Conservation (phyloP, 2,113 vertebrate species). For the Poecile atricapillus region DNA sequence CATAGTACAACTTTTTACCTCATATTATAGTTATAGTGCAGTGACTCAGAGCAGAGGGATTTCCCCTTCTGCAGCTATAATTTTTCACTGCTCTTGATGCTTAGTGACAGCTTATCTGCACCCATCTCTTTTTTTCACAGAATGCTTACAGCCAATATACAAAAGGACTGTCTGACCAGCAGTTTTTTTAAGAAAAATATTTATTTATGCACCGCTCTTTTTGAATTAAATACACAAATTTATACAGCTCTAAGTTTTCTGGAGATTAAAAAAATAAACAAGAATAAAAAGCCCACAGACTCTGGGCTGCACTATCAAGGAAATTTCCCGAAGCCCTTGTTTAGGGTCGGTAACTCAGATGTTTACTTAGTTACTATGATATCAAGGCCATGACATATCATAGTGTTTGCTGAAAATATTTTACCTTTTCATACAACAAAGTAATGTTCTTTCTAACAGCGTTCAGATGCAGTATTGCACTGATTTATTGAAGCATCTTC, state of each 20-base stretch:
- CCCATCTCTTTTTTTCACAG: neutral
- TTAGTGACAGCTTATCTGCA: neutral
- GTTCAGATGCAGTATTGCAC: neutral
- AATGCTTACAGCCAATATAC: neutral
- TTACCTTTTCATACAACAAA: neutral
- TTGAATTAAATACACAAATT: neutral
- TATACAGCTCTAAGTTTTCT: neutral
- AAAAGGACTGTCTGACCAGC: neutral
- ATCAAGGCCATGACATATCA: neutral
- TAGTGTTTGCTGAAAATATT: neutral
- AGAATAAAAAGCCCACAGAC: neutral
- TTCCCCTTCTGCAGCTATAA: neutral
- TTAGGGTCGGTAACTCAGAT: neutral
- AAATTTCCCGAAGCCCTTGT: neutral
- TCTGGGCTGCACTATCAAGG: neutral
- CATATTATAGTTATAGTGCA: neutral
- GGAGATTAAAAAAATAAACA: neutral
- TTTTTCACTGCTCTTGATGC: neutral
- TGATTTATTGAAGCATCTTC: constrained; percentile 6
- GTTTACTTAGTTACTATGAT: neutral
- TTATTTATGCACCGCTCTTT: neutral
- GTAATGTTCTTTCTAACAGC: neutral
- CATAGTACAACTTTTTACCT: neutral
- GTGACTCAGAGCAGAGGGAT: neutral
- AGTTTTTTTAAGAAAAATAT: neutral